phyloP scores from a whole-genome alignment of 2,888 invertebrate genomes.

The Frankliniella fusca region DNA sequence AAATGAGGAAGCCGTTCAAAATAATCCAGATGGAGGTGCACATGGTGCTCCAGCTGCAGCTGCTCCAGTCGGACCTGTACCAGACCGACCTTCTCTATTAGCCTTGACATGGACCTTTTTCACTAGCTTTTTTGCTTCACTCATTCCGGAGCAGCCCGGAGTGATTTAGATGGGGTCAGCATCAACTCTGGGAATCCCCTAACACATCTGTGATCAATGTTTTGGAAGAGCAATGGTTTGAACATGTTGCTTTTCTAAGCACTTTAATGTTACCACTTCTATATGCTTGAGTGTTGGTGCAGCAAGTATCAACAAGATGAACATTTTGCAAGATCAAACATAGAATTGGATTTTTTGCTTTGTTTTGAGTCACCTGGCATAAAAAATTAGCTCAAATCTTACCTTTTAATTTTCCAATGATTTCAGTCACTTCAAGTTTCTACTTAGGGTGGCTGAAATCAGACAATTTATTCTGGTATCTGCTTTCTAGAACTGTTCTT shows the following conservation, averaged over 20 bases:
- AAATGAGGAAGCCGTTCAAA: constrained; percentile 42
- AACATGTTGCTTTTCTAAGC: constrained; percentile 13
- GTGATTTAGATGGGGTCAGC: constrained; percentile 48
- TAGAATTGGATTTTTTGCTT: too few relatives aligned
- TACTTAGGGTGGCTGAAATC: too few relatives aligned
- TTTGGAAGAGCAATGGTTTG: background rate
- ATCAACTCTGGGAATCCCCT: background rate
- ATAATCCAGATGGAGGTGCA: constrained; percentile 44
- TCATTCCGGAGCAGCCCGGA: constrained; percentile 84
- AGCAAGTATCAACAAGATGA: background rate
- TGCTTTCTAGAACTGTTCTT: too few relatives aligned
- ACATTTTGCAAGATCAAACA: too few relatives aligned
- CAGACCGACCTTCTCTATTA: constrained; percentile 59
- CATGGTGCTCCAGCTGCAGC: constrained; percentile 37
- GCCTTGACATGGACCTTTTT: constrained; percentile 85
- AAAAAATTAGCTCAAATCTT: too few relatives aligned
- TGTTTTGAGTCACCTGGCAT: too few relatives aligned
- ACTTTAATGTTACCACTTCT: constrained; percentile 31
- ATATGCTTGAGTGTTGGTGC: constrained; percentile 28
- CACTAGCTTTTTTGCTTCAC: constrained; percentile 87
- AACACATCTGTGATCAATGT: constrained; percentile 6
- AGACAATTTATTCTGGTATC: too few relatives aligned
- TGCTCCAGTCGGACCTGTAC: constrained; percentile 37
- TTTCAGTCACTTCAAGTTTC: too few relatives aligned
- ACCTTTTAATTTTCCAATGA: too few relatives aligned